Evolutionary conservation across 2,113 vertebrate species (phyloP).

Genomic region (Tonatia bakeri): DNA sequence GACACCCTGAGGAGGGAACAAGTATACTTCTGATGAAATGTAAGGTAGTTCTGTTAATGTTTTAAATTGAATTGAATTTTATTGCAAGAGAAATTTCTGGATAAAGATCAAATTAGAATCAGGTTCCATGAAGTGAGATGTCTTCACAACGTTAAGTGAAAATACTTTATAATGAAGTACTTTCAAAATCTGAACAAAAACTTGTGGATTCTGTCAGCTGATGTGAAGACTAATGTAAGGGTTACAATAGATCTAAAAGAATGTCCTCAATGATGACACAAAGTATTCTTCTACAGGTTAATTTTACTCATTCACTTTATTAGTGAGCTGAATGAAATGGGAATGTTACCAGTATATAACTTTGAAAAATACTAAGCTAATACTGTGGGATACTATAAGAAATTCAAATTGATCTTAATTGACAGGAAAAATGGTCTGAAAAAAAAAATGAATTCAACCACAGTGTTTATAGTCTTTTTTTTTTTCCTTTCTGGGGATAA

Average conservation of each 20-base stretch:
- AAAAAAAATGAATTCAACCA: neutral
- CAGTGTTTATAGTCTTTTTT: neutral
- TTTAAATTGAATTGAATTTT: constrained; percentile 9
- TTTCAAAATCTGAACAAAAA: constrained; percentile 12
- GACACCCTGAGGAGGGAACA: constrained; percentile 86
- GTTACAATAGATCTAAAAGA: neutral
- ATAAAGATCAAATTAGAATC: neutral
- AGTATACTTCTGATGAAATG: constrained; percentile 37
- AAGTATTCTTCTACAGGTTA: neutral
- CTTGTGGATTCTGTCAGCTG: neutral
- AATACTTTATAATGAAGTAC: neutral
- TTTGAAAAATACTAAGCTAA: constrained; percentile 26
- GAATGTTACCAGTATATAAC: neutral
- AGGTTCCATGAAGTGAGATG: neutral
- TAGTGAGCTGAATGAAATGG: neutral
- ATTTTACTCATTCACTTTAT: constrained; percentile 15
- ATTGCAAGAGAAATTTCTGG: neutral
- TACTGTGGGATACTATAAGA: neutral
- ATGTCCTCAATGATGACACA: neutral
- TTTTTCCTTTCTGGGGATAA: neutral
- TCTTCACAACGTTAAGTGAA: neutral
- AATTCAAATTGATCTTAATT: neutral
- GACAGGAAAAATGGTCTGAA: neutral
- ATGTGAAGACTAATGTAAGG: neutral
- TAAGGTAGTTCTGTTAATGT: neutral